phyloP scores from a whole-genome alignment of 2,888 invertebrate species.

The Emmelina monodactyla region DNA sequence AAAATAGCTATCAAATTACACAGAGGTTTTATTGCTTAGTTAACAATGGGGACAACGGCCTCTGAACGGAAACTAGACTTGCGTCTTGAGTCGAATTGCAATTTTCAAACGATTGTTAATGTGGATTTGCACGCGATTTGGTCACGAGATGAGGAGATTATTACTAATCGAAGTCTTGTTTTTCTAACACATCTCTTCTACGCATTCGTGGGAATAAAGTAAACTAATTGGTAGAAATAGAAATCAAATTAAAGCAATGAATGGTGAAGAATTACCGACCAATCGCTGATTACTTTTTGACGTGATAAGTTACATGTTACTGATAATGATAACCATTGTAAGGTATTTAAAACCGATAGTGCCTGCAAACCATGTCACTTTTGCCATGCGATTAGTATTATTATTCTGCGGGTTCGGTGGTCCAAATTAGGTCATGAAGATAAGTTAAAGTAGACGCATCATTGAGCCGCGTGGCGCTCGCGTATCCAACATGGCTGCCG shows the following conservation, averaged over 20 bases:
- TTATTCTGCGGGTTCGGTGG: slow-evolving; percentile 11
- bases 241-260: too few relatives aligned
- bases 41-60: slow-evolving; percentile 20
- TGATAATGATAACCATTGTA: too few relatives aligned
- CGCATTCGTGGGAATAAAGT: not conserved
- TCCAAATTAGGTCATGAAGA: slow-evolving; percentile 27
- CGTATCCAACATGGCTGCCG: slow-evolving; percentile 45
- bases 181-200: not conserved
- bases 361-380: too few relatives aligned
- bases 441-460: slow-evolving; percentile 26
- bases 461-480: not conserved
- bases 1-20: slow-evolving; percentile 10
- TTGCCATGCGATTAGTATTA: too few relatives aligned
- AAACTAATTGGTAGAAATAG: too few relatives aligned
- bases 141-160: slow-evolving; percentile 19
- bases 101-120: slow-evolving; percentile 22
- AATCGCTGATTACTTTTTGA: too few relatives aligned
- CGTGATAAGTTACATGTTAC: too few relatives aligned
- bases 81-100: slow-evolving; percentile 18
- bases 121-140: slow-evolving; percentile 19
- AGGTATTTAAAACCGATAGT: slow-evolving; percentile 4
- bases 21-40: slow-evolving; percentile 8
- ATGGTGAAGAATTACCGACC: too few relatives aligned
- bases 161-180: not conserved
- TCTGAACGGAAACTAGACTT: slow-evolving; percentile 20